phyloP scores from a whole-genome alignment of 2,113 vertebrate species.

The Corythornis vintsioides region DNA sequence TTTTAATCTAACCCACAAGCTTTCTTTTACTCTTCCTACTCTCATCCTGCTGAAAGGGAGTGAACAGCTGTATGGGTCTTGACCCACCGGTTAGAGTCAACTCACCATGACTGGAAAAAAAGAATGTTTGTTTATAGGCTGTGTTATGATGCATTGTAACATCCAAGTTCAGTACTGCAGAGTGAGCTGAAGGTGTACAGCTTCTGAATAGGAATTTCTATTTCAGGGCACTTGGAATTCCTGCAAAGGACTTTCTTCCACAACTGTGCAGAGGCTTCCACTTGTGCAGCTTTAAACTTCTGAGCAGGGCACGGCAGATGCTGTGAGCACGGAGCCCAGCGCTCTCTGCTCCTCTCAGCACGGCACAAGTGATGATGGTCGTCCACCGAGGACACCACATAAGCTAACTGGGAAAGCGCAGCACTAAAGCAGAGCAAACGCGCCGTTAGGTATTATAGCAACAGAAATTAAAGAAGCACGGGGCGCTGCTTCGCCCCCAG shows the following conservation, averaged over 20 bases:
- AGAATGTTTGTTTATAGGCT: background rate
- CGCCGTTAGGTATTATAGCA: no score
- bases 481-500: background rate
- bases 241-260: background rate
- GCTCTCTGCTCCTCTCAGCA: accelerated
- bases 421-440: background rate
- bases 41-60: accelerated
- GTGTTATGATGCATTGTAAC: background rate
- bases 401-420: no score
- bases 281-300: background rate
- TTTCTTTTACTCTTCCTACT: background rate
- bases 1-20: background rate
- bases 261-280: background rate
- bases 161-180: background rate
- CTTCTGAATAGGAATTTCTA: background rate
- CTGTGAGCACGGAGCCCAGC: accelerated
- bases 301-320: background rate
- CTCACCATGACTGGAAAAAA: background rate
- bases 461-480: accelerated
- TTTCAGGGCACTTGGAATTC: background rate
- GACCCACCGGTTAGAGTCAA: background rate
- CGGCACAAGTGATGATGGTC: accelerated
- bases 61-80: background rate
- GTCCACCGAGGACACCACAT: accelerated
- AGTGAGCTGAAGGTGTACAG: background rate